Conservation (phyloP, 2,888 invertebrate species). For the Tholera decimalis region DNA sequence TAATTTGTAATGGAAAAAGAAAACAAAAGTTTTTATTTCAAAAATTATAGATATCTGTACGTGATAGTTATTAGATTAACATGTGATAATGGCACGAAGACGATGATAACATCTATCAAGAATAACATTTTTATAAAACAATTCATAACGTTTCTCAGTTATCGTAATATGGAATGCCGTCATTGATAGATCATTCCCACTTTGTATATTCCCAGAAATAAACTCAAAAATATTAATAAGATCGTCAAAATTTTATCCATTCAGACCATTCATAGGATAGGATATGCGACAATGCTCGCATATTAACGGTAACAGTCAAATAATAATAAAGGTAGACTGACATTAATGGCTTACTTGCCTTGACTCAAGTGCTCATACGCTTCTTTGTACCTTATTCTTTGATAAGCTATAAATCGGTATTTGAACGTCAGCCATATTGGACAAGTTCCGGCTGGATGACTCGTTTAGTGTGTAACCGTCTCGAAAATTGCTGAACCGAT, state of each 20-base stretch:
- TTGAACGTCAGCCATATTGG: slow-evolving; percentile 3
- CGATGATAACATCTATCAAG: background rate
- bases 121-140: too few species aligned
- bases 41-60: background rate
- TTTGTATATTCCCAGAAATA: background rate
- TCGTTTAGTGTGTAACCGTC: slow-evolving; percentile 12
- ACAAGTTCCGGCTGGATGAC: slow-evolving; percentile 16
- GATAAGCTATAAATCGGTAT: slow-evolving; percentile 27
- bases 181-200: background rate
- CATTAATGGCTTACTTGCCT: slow-evolving; percentile 37
- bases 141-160: background rate
- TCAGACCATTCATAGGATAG: slow-evolving; percentile 31
- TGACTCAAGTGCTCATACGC: slow-evolving; percentile 41
- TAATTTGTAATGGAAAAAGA: too few species aligned
- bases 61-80: background rate
- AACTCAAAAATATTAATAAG: slow-evolving; percentile 16
- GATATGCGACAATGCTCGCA: slow-evolving; percentile 44
- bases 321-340: slow-evolving; percentile 26
- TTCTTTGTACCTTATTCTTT: slow-evolving; percentile 32
- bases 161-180: background rate
- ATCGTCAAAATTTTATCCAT: slow-evolving; percentile 48
- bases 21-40: too few species aligned
- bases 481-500: slow-evolving; percentile 41
- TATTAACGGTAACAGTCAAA: slow-evolving; percentile 51
- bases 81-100: background rate